These are phyloP conservation scores for Tonatia bakeri DNA, from an alignment of 2,113 vertebrate genomes.

Conservation along the genomic window DNA sequence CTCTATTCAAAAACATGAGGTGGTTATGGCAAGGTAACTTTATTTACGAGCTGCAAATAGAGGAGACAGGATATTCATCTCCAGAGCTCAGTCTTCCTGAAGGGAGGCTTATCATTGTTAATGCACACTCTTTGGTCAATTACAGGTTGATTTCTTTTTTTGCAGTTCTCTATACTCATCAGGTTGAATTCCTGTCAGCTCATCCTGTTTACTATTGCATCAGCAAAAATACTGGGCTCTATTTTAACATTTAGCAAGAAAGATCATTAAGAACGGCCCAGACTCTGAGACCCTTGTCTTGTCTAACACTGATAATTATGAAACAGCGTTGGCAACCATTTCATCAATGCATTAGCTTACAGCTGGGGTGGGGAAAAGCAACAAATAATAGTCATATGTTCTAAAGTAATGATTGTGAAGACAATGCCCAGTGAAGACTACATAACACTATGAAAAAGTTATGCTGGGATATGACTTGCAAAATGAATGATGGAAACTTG, in stretches of 20 bases:
- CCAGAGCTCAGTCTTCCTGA: neutral
- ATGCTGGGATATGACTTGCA: neutral
- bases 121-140: neutral
- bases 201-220: neutral
- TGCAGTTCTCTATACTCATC: neutral
- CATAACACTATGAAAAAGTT: no score
- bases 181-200: neutral
- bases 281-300: neutral
- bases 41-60: neutral
- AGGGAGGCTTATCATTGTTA: neutral
- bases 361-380: neutral
- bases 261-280: neutral
- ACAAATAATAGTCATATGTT: neutral
- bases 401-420: neutral
- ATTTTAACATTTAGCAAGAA: neutral
- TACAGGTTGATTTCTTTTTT: neutral
- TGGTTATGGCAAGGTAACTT: neutral
- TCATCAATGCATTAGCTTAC: neutral
- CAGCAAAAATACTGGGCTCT: neutral
- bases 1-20: neutral
- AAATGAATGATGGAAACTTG: neutral
- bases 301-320: neutral
- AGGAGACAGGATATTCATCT: neutral
- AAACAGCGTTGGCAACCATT: neutral
- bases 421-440: neutral